Conservation (phyloP, 2,797 vertebrate genomes). For the Taeniopygia guttata region DNA sequence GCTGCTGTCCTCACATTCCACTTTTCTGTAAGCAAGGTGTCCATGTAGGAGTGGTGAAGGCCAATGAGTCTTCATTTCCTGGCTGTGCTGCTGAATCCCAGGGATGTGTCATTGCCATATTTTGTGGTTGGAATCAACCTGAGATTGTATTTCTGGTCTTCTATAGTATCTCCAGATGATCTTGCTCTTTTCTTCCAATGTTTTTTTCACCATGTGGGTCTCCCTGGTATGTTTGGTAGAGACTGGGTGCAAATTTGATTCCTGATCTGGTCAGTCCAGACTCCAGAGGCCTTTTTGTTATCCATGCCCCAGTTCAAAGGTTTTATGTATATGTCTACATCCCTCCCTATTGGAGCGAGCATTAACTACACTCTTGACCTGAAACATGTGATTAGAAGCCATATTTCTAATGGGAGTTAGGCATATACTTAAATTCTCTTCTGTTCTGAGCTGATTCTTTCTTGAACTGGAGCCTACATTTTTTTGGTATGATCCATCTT, state of each 20-base stretch:
- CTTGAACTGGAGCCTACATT: constrained; percentile 7
- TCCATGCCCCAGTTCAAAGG: background rate
- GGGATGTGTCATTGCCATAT: background rate
- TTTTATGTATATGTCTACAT: background rate
- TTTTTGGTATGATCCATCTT: constrained; percentile 21
- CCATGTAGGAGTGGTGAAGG: background rate
- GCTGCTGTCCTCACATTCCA: background rate
- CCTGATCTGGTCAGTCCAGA: background rate
- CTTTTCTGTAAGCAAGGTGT: background rate
- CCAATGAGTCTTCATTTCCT: background rate
- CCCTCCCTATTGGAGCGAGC: background rate
- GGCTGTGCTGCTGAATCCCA: background rate
- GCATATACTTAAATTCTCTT: background rate
- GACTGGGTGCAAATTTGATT: background rate
- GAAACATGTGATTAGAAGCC: background rate
- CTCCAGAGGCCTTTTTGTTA: background rate
- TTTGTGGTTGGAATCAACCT: background rate
- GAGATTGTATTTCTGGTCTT: background rate
- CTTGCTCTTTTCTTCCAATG: background rate
- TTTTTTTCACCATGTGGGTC: background rate
- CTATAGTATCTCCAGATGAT: background rate
- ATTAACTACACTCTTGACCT: background rate
- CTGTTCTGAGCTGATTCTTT: constrained; percentile 32
- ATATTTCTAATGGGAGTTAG: constrained; percentile 18
- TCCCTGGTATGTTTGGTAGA: background rate